Evolutionary conservation across 35 echinoderm and acorn worm genomes (phyloP).

Genomic region (Apostichopus japonicus): DNA sequence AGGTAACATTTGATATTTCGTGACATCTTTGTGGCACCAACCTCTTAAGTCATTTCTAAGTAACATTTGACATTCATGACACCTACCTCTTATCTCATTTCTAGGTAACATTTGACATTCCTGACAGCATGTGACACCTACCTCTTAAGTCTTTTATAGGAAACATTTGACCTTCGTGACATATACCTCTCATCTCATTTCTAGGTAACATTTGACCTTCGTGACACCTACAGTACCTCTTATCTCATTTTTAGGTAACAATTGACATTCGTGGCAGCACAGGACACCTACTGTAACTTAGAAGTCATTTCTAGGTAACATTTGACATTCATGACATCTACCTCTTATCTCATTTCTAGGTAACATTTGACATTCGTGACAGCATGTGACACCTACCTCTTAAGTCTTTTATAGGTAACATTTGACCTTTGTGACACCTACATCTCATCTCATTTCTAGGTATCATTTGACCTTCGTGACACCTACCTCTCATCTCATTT

Average conservation of each 20-base stretch:
- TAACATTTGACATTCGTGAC: conserved; percentile 72
- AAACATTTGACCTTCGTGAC: conserved; percentile 55
- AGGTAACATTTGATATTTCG: too few species aligned
- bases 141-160: conserved; percentile 92
- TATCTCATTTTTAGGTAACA: too few species aligned
- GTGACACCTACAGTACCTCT: neutral
- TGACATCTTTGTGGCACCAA: too few species aligned
- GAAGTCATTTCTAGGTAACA: conserved; percentile 28
- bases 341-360: conserved; percentile 89
- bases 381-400: conserved; percentile 66
- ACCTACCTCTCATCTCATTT: too few species aligned
- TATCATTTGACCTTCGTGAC: too few species aligned
- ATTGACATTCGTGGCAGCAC: too few species aligned
- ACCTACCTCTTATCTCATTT: conserved; percentile 78
- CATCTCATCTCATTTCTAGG: too few species aligned
- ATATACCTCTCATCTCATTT: too few species aligned
- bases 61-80: too few species aligned
- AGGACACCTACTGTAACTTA: conserved; percentile 74
- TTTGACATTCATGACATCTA: neutral
- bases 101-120: conserved; percentile 87
- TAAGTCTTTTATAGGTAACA: conserved; percentile 92
- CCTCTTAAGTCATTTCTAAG: too few species aligned
- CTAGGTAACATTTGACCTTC: conserved; percentile 3
- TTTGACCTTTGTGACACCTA: too few species aligned
- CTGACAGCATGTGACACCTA: conserved; percentile 26